Evolutionary conservation across 2,113 vertebrate species (phyloP), one percentile per base, ranked within the genome.

Genomic region (Xiphophorus maculatus): DNA sequence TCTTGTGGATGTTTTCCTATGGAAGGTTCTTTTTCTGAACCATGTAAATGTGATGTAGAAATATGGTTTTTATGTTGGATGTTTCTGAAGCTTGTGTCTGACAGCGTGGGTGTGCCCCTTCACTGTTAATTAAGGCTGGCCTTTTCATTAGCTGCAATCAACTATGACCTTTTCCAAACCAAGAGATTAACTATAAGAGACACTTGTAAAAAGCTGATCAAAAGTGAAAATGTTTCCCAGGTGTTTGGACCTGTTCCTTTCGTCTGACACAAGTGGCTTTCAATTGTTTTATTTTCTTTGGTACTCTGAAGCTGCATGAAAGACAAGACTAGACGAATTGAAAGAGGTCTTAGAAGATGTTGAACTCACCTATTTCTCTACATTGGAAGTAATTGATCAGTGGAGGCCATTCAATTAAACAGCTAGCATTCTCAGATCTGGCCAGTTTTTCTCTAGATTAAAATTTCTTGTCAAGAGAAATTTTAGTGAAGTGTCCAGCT

Each of bases 121-220:
- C 51, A 61, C 25, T 61, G 13, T 40, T 61, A 28, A 71, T 71
- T 71, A 71, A 15, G 32, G 44, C 7, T 61, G 54, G 54, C 67
- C 67, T 77, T 77, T 77, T 70, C 71, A 63, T 69, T 70, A 64
- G 54, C 67, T 61, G 64, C 40, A 75, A 54, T 51, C 48, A 33
- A 42, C 54, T 14, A 32, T 17, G 40, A 63, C 25, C 25, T 76
- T 74, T 71, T 37, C 42, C 32, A 65, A 42, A 42, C 10, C 27
- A 58, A 66, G 29, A 32, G 22, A 66, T 42, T n/a, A 8, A 35
- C 17, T 71, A 22, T 0, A 10, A 3, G 3, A 27, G 33, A 58
- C 66, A 60, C 54, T 25, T 17, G 48, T 19, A 60, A 25, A 51
- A 61, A 28, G 69, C 25, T 60, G 15, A 37, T 60, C 69, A 71